phyloP scores from a whole-genome alignment of 2,797 vertebrate genomes.

The Poecilia wingei region DNA sequence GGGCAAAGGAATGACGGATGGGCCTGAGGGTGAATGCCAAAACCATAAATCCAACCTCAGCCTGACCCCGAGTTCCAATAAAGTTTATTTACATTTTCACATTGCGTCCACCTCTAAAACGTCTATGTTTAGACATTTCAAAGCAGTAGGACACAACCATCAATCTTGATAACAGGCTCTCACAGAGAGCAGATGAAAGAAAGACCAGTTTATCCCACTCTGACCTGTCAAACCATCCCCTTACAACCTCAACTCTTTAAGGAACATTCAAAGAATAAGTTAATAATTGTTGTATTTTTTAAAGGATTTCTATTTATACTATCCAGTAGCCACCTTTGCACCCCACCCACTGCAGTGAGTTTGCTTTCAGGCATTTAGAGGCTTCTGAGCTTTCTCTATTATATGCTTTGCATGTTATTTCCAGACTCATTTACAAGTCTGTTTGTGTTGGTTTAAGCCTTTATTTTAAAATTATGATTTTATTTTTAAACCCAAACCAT shows the following conservation, averaged over 20 bases:
- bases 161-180: conserved; percentile 61
- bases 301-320: conserved; percentile 72
- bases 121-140: conserved; percentile 81
- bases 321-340: conserved; percentile 42
- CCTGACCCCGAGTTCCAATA: conserved; percentile 84
- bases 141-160: conserved; percentile 65
- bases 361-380: conserved; percentile 59
- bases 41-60: conserved; percentile 85
- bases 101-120: conserved; percentile 79
- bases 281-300: conserved; percentile 71
- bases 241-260: conserved; percentile 51
- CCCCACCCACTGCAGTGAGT: conserved; percentile 49
- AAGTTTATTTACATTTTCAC: conserved; percentile 90
- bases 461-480: conserved; percentile 68
- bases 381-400: conserved; percentile 69
- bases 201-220: conserved; percentile 63
- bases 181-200: conserved; percentile 44
- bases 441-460: conserved; percentile 67
- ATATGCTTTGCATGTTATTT: conserved; percentile 60
- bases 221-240: conserved; percentile 63
- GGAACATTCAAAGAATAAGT: conserved; percentile 71
- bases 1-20: conserved; percentile 85
- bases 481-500: conserved; percentile 50
- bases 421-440: conserved; percentile 63
- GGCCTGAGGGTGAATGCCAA: conserved; percentile 84